Evolutionary conservation across 2,888 invertebrate genomes (phyloP).

Genomic region (Brenthis ino): DNA sequence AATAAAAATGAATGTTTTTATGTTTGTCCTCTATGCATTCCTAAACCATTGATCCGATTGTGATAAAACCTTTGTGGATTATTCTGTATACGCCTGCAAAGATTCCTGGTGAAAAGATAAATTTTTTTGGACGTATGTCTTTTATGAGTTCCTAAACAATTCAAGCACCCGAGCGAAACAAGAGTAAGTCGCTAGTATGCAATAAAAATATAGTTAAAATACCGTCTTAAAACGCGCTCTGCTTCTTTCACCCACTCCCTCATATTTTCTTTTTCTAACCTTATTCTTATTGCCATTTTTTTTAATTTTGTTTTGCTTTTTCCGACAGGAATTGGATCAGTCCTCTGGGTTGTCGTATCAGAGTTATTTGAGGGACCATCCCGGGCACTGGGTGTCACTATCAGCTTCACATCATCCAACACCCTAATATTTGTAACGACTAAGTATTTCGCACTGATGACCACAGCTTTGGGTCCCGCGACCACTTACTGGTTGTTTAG

Average conservation of each 20-base stretch:
- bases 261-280: neutral
- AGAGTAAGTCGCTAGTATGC: too few relatives aligned
- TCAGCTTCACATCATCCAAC: conserved; percentile 26
- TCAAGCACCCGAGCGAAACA: too few relatives aligned
- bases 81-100: too few relatives aligned
- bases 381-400: conserved; percentile 52
- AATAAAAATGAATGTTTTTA: neutral
- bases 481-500: conserved; percentile 43
- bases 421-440: conserved; percentile 38
- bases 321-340: conserved; percentile 57
- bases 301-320: conserved; percentile 19
- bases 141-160: too few relatives aligned
- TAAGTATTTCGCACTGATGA: conserved; percentile 42
- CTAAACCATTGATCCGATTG: too few relatives aligned
- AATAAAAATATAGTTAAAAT: too few relatives aligned
- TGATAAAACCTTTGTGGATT: too few relatives aligned
- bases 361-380: conserved; percentile 59
- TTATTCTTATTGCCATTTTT: neutral
- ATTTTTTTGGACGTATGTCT: too few relatives aligned
- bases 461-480: conserved; percentile 41
- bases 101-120: too few relatives aligned
- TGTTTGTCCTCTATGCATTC: too few relatives aligned
- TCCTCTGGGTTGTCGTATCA: conserved; percentile 54
- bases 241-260: neutral
- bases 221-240: too few relatives aligned